A percentile compares a stretch with the other conserved stretches of the same genome.
Conservation (phyloP, 1,140 invertebrate species). For the Catajapyx aquilonaris region DNA sequence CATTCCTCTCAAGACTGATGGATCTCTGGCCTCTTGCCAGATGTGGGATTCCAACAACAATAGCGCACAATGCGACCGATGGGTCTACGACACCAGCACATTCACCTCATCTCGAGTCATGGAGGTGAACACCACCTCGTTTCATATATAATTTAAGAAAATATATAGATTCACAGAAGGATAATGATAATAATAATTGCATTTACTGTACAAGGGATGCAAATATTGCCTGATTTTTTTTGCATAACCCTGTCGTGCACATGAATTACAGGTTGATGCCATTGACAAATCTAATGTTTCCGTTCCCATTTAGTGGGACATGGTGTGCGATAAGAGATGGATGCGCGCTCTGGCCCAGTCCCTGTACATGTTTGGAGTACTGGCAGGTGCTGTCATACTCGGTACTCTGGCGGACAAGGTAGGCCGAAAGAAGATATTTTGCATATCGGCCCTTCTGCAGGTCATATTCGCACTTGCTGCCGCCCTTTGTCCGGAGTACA, state of each 20-base stretch:
- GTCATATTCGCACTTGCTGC: slow-evolving; percentile 44
- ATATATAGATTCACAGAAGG: no score
- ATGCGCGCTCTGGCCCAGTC: slow-evolving; percentile 56
- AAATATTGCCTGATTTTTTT: no score
- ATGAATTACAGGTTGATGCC: slow-evolving; percentile 1
- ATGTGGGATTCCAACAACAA: slow-evolving; percentile 25
- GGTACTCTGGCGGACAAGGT: slow-evolving; percentile 60
- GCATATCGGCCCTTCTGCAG: slow-evolving; percentile 45
- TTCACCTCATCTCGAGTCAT: slow-evolving; percentile 44
- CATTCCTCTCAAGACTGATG: slow-evolving; percentile 1
- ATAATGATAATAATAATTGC: no score
- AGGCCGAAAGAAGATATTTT: slow-evolving; percentile 59
- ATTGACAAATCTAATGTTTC: slow-evolving; percentile 3
- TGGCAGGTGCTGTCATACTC: slow-evolving; percentile 60
- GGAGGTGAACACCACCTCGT: no score
- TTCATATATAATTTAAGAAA: no score
- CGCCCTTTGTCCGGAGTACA: slow-evolving; percentile 52
- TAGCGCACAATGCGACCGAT: slow-evolving; percentile 31
- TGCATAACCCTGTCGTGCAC: no score
- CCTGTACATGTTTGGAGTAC: slow-evolving; percentile 74
- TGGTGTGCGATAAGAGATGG: slow-evolving; percentile 64
- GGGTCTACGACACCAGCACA: slow-evolving; percentile 46
- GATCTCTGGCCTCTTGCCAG: slow-evolving; percentile 29
- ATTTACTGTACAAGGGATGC: no score
- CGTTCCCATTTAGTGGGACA: slow-evolving; percentile 37